Percentiles rank a stretch among this genome's conserved stretches.
Evolutionary conservation across 2,797 vertebrate genomes (phyloP).

Genomic region (Pagetopsis macropterus): DNA sequence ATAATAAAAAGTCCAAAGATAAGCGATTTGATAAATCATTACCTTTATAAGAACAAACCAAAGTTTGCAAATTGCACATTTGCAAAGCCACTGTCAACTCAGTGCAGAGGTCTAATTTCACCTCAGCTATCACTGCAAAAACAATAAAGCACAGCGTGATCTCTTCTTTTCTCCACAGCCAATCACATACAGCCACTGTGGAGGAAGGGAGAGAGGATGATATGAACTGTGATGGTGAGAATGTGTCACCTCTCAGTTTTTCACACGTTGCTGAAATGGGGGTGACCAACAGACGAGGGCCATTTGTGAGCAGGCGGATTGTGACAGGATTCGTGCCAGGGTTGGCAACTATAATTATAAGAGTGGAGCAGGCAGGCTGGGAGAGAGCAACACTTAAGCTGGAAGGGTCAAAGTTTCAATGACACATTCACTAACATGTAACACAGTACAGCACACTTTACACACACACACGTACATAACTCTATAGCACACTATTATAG

Average conservation of each 20-base stretch:
- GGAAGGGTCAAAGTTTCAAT: constrained; percentile 67
- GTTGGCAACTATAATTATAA: constrained; percentile 77
- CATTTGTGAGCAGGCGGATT: constrained; percentile 69
- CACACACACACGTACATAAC: neutral
- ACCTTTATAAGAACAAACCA: constrained; percentile 4
- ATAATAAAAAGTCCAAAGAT: constrained; percentile 25
- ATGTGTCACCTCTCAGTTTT: constrained; percentile 74
- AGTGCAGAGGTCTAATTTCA: constrained; percentile 15
- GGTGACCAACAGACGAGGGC: constrained; percentile 72
- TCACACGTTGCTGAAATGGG: constrained; percentile 72
- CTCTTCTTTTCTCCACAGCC: constrained; percentile 41
- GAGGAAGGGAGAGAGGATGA: constrained; percentile 24
- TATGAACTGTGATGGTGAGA: constrained; percentile 61
- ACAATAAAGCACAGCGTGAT: constrained; percentile 46
- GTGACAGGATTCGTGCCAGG: constrained; percentile 73
- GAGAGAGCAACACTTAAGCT: constrained; percentile 53
- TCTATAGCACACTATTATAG: constrained; percentile 5
- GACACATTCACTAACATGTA: constrained; percentile 34
- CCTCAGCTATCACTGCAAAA: constrained; percentile 19
- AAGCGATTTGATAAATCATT: constrained; percentile 17
- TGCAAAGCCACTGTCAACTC: neutral
- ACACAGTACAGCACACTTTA: constrained; percentile 9
- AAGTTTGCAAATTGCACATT: neutral
- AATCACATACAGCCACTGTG: constrained; percentile 10
- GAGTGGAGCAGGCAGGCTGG: constrained; percentile 51